Base-by-base conservation (phyloP, 2,113 vertebrate genomes). In the Microcebus murinus region DNA sequence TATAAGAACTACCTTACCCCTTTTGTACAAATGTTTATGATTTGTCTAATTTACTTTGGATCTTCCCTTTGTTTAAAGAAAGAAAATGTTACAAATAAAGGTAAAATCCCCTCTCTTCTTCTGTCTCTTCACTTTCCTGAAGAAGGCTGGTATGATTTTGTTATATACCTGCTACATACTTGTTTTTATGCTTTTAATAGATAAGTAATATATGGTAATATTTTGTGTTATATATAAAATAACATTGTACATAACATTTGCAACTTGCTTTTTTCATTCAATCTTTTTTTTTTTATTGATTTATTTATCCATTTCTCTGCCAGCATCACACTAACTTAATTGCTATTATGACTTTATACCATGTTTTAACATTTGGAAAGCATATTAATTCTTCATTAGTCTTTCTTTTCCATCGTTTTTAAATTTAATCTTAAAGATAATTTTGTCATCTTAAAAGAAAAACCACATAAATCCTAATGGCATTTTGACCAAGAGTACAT, bases 11-110 rank as follows among this genome's bases (percentile, higher is more conserved):
- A 83, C 27, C 29, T 89, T 79, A 85, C 4, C n/a, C 15, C 34
- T 42, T 59, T 29, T 67, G 61, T 87, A 93, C 63, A 95, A 42
- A 67, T 29, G 14, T 93, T 85, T 85, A 88, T 8, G 27, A 73
- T 80, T 21, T 96, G 68, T 45, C 71, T 88, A 88, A 68, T 85
- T 93, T 91, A 91, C 23, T 82, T 92, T 39, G 79, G 15, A 88
- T 50, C 34, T 2, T 84, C 71, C 45, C 8, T 88, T 91, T 88
- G 63, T 68, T 92, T 76, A 92, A 96, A 92, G 57, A 34, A 80
- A 83, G 68, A 73, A 86, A 70, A 71, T 34, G 79, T 36, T 74
- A 45, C 29, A 88, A 86, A n/a, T 50, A 90, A 80, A 68, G 17
- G 42, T 17, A 10, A 91, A 57, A 36, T 12, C 3, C 11, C 20